phyloP scores from a whole-genome alignment of 2,113 vertebrate species.

The Podocnemis expansa region DNA sequence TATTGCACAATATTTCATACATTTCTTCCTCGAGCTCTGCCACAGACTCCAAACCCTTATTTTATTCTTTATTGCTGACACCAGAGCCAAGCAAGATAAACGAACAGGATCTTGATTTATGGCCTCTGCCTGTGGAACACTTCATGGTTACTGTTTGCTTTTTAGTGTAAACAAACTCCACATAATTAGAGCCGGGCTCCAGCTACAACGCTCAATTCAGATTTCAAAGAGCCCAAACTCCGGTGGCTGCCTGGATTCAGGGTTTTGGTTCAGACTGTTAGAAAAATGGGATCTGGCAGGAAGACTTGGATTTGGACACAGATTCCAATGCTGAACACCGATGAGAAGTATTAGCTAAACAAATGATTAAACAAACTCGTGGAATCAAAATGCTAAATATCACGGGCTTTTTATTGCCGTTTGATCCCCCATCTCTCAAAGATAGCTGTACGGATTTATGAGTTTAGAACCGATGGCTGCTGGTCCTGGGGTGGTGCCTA shows the following conservation, averaged over 20 bases:
- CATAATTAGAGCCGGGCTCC: constrained; percentile 32
- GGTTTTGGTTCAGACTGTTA: rapidly evolving
- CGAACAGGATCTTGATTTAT: constrained; percentile 58
- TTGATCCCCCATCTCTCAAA: background rate
- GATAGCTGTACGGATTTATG: background rate
- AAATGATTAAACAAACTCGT: background rate
- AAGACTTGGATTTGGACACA: background rate
- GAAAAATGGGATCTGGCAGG: background rate
- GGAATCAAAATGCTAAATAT: background rate
- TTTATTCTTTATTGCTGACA: constrained; percentile 66
- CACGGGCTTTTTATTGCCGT: background rate
- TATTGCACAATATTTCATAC: constrained; percentile 12
- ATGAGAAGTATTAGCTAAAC: background rate
- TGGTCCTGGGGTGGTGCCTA: background rate
- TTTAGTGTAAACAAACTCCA: constrained; percentile 35
- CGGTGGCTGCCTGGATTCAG: background rate
- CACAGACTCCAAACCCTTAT: constrained; percentile 22
- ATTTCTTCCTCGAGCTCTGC: constrained; percentile 40
- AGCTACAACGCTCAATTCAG: background rate
- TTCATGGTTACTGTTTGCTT: constrained; percentile 16
- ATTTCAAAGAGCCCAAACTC: background rate
- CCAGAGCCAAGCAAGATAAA: constrained; percentile 68
- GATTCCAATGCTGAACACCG: background rate
- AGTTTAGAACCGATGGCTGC: background rate
- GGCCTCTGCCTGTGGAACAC: background rate